These are phyloP conservation scores for Diplodus sargus DNA, from an alignment of 2,797 vertebrate genomes.

Conservation along the genomic window DNA sequence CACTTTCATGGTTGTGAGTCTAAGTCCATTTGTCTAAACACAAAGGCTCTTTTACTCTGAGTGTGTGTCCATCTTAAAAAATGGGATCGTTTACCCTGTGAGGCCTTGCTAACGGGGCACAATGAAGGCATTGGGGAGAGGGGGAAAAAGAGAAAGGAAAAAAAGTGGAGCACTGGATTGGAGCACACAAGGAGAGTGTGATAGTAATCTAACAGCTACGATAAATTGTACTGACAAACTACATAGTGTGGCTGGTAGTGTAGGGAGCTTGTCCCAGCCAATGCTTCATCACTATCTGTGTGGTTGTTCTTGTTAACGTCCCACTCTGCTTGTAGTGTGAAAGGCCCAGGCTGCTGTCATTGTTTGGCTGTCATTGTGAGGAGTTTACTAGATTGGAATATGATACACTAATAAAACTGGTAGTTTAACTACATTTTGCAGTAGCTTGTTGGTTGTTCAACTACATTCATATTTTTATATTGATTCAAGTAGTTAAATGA, in stretches of 20 bases:
- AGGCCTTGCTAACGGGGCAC: slow-evolving; percentile 51
- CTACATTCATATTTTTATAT: too few species aligned
- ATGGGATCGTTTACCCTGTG: slow-evolving; percentile 54
- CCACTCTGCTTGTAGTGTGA: slow-evolving; percentile 16
- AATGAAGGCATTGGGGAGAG: slow-evolving; percentile 14
- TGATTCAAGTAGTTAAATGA: too few species aligned
- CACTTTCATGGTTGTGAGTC: slow-evolving; percentile 11
- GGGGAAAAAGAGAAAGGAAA: not conserved
- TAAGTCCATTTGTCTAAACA: slow-evolving; percentile 29
- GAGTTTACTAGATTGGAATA: not conserved
- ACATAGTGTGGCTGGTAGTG: slow-evolving; percentile 15
- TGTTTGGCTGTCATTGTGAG: not conserved
- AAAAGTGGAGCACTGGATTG: slow-evolving; percentile 54
- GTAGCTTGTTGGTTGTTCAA: too few species aligned
- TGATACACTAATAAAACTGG: not conserved
- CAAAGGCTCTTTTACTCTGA: slow-evolving; percentile 48
- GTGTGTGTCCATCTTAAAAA: slow-evolving; percentile 53
- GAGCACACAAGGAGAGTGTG: slow-evolving; percentile 57
- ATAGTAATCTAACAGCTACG: slow-evolving; percentile 29
- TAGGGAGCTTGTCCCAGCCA: slow-evolving; percentile 14
- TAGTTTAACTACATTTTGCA: too few species aligned
- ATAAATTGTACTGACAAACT: slow-evolving; percentile 35
- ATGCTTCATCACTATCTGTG: slow-evolving; percentile 9
- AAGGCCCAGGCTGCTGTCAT: not conserved
- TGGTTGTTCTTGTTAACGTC: slow-evolving; percentile 25